These are phyloP conservation scores for Cavia aperea DNA, from an alignment of 2,113 vertebrate species.

Conservation along the genomic window DNA sequence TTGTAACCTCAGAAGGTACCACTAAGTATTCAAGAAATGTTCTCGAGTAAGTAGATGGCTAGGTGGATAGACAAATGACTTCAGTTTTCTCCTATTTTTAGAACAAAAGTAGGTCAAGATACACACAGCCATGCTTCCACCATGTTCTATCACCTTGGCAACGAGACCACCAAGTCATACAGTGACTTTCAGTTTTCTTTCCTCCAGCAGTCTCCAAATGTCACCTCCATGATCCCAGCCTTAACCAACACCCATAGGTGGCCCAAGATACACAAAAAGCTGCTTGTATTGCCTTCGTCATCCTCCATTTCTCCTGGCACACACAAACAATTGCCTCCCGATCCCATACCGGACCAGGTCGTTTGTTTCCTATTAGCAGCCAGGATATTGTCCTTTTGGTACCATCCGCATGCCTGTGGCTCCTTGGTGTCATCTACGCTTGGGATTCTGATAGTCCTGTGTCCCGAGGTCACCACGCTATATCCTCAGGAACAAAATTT, in stretches of 20 bases:
- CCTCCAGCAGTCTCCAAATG: neutral
- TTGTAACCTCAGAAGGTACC: neutral
- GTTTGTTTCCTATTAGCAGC: neutral
- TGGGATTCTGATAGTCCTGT: neutral
- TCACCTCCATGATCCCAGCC: neutral
- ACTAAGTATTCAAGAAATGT: neutral
- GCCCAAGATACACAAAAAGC: too few relatives aligned
- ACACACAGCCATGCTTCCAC: neutral
- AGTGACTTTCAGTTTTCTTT: neutral
- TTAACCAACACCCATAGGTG: neutral
- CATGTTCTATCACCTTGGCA: neutral
- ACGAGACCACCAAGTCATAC: neutral
- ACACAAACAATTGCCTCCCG: neutral
- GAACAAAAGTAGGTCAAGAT: neutral
- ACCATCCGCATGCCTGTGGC: neutral
- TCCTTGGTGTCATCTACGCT: neutral
- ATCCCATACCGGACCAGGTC: neutral
- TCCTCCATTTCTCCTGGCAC: neutral
- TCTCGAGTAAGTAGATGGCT: neutral
- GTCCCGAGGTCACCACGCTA: neutral
- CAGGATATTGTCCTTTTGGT: neutral
- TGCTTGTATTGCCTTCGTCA: neutral
- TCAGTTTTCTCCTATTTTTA: neutral
- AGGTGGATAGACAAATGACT: neutral
- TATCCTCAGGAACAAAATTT: neutral